phyloP scores from a whole-genome alignment of 1,140 invertebrate species.

The Papilio dardanus region DNA sequence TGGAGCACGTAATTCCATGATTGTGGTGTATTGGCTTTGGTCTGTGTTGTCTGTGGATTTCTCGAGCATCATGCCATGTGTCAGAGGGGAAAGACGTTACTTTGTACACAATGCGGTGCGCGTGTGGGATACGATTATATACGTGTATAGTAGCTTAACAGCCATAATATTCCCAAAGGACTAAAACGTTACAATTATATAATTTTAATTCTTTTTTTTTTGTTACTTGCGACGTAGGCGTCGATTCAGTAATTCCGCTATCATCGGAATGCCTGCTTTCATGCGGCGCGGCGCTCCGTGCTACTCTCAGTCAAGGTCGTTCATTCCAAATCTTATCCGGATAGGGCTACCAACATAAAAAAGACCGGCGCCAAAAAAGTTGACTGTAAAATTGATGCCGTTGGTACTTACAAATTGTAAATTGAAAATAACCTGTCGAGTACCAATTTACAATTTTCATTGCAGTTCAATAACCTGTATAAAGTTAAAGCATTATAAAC shows the following conservation, averaged over 20 bases:
- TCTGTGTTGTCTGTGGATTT: too few relatives aligned
- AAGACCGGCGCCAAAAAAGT: neutral
- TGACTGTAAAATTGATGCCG: conserved; percentile 17
- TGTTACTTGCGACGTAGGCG: neutral
- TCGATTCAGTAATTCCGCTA: neutral
- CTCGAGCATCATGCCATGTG: too few relatives aligned
- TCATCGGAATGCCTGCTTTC: conserved; percentile 37
- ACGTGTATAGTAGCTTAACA: too few relatives aligned
- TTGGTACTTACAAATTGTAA: conserved; percentile 22
- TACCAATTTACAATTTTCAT: neutral
- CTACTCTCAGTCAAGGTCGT: conserved; percentile 51
- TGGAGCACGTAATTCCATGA: neutral
- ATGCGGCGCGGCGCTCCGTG: conserved; percentile 27
- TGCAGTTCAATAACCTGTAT: neutral
- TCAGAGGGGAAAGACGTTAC: too few relatives aligned
- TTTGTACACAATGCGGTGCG: too few relatives aligned
- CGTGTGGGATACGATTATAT: too few relatives aligned
- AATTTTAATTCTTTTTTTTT: too few relatives aligned
- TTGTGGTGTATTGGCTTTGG: too few relatives aligned
- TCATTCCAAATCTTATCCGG: conserved; percentile 40
- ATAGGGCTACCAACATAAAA: conserved; percentile 40
- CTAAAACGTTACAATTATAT: too few relatives aligned
- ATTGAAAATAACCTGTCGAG: neutral
- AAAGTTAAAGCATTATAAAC: neutral
- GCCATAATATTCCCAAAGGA: too few relatives aligned